These are phyloP conservation scores for Maniola hyperantus DNA, from an alignment of 2,888 invertebrate genomes.

Conservation along the genomic window DNA sequence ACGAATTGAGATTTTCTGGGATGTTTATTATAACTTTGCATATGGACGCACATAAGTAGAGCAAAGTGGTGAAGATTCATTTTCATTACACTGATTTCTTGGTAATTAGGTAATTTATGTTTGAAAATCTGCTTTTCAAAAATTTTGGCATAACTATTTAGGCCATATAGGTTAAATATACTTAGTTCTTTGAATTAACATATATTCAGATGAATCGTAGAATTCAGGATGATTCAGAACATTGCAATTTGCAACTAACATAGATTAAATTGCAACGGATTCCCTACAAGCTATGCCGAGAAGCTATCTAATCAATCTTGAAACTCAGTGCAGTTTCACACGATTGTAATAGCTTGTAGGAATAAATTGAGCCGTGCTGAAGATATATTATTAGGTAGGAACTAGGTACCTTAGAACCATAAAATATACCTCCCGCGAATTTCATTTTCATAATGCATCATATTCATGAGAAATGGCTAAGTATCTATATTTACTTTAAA, in stretches of 20 bases:
- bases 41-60: too few species aligned
- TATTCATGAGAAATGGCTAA: background rate
- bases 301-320: slow-evolving; percentile 19
- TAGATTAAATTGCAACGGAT: slow-evolving; percentile 12
- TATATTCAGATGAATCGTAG: background rate
- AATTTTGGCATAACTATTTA: too few species aligned
- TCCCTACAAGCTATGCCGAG: slow-evolving; percentile 13
- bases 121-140: too few species aligned
- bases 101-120: too few species aligned
- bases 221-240: background rate
- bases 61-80: too few species aligned
- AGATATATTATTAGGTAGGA: background rate
- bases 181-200: too few species aligned
- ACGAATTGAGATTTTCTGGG: background rate
- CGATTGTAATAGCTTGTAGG: slow-evolving; percentile 6
- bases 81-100: too few species aligned
- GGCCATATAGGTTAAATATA: too few species aligned
- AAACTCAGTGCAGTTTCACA: slow-evolving; percentile 12
- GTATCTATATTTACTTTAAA: slow-evolving; percentile 8
- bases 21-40: background rate
- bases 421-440: background rate
- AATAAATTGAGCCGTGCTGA: background rate
- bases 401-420: background rate
- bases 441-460: background rate
- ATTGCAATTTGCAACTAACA: slow-evolving; percentile 2